A percentile compares a stretch with the other conserved stretches of the same genome.
Conservation (phyloP, 2,888 invertebrate genomes). For the Tanytarsus gracilentus region DNA sequence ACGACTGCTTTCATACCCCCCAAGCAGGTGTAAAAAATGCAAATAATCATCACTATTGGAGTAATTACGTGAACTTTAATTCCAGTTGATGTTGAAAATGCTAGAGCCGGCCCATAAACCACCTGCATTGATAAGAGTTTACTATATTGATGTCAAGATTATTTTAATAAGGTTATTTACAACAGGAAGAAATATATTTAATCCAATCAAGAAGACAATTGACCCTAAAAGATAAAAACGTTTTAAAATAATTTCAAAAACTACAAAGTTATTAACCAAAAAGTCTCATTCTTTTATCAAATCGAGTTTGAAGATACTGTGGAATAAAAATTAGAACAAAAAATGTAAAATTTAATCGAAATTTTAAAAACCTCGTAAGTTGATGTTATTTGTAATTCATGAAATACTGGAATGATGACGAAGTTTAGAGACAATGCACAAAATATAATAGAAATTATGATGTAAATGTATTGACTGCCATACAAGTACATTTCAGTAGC, state of each 20-base stretch:
- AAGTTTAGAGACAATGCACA: slow-evolving; percentile 52
- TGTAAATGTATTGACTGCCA: slow-evolving; percentile 58
- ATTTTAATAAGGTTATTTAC: neutral
- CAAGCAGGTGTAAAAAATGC: slow-evolving; percentile 69
- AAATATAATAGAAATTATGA: slow-evolving; percentile 49
- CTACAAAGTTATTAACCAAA: slow-evolving; percentile 53
- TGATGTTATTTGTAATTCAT: slow-evolving; percentile 45
- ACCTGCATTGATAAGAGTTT: slow-evolving; percentile 38
- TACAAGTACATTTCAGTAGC: slow-evolving; percentile 67
- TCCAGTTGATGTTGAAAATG: slow-evolving; percentile 69
- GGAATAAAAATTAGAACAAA: slow-evolving; percentile 35
- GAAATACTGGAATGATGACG: slow-evolving; percentile 57
- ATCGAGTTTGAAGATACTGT: slow-evolving; percentile 57
- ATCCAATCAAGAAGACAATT: neutral
- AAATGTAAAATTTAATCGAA: too few relatives aligned
- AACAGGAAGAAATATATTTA: neutral
- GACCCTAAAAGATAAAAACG: slow-evolving; percentile 3
- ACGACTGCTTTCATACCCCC: slow-evolving; percentile 65
- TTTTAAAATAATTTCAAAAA: slow-evolving; percentile 31
- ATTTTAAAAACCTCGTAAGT: neutral
- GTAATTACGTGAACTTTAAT: slow-evolving; percentile 65
- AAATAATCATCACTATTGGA: slow-evolving; percentile 63
- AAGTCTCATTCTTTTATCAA: slow-evolving; percentile 53
- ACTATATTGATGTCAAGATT: neutral
- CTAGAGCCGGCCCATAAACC: slow-evolving; percentile 59